Evolutionary conservation across 2,888 invertebrate species (phyloP).

Genomic region (Brachyptera putata): DNA sequence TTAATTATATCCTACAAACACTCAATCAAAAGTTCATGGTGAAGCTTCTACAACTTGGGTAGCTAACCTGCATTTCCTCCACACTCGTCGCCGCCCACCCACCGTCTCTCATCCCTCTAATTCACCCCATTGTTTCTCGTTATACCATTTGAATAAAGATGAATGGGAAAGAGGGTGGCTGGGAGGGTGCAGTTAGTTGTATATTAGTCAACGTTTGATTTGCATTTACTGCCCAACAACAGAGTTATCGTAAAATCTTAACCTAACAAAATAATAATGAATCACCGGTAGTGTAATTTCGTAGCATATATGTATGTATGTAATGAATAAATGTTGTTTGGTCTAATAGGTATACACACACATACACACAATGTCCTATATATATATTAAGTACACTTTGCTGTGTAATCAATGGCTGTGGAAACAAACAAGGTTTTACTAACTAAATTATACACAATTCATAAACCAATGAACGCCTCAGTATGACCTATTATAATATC

Average conservation of each 20-base stretch:
- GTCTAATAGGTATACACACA: too few species aligned
- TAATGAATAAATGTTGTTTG: too few species aligned
- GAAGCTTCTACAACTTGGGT: too few species aligned
- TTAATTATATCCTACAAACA: too few species aligned
- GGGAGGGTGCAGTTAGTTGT: conserved; percentile 13
- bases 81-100: background rate
- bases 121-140: background rate
- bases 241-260: conserved; percentile 14
- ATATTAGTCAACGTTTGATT: conserved; percentile 27
- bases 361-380: background rate
- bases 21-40: too few species aligned
- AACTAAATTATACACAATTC: too few species aligned
- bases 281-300: conserved; percentile 4
- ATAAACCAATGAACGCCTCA: too few species aligned
- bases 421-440: too few species aligned
- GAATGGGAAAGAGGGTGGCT: conserved; percentile 11
- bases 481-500: too few species aligned
- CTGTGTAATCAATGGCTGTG: background rate
- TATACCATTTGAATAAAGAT: conserved; percentile 13
- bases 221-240: conserved; percentile 23
- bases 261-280: conserved; percentile 15
- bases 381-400: background rate
- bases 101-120: background rate
- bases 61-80: too few species aligned
- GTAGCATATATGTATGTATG: too few species aligned